Base-by-base conservation (phyloP, 2,797 vertebrate species). In the Lates japonicus region DNA sequence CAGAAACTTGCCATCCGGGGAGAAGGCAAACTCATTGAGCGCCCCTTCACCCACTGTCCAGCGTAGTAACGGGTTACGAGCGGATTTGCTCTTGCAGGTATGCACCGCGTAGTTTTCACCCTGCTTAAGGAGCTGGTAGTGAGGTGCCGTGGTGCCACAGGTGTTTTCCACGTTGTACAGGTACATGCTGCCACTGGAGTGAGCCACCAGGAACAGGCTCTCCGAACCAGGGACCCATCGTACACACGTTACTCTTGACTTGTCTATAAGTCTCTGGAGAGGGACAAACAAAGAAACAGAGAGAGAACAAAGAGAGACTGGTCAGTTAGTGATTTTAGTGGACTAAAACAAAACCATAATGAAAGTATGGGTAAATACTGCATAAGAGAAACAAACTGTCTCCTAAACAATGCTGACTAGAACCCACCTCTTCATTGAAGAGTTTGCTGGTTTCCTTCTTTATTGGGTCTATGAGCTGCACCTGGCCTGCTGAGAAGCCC, bases 381-480 rank as follows among this genome's bases (percentile, higher is more conserved):
- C 2, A 60, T 14, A 39, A 12, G 10, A n/a, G 4, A 60, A 59
- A 39, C 17, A n/a, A 35, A 22, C 13, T 13, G 10, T 48, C 4
- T 35, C 48, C 11, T 59, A 75, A 37, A 42, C 14, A 65, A 57
- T 2, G 87, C 91, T 90, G 85, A 74, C 31, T 37, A 5, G 25
- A 80, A 96, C 97, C 95, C 94, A 99, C 98, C 96, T 99, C 98
- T 94, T 99, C 98, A 88, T 99, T 99, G 96, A 99, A 99, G 92
- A 99, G 96, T 93, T 99, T 99, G 96, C 98, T 99, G 88, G 98
- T 99, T 95, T 99, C 98, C 96, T 99, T 99, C 95, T 99, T 99
- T 94, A 99, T 98, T 62, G 98, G 98, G 89, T 99, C 98, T 93
- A 99, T 99, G 92, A 99, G 98, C 91, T 99, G 98, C 91, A 99